Percentiles rank a stretch among this genome's conserved stretches.
Evolutionary conservation across 2,113 vertebrate species (phyloP).

Genomic region (Balaeniceps rex): DNA sequence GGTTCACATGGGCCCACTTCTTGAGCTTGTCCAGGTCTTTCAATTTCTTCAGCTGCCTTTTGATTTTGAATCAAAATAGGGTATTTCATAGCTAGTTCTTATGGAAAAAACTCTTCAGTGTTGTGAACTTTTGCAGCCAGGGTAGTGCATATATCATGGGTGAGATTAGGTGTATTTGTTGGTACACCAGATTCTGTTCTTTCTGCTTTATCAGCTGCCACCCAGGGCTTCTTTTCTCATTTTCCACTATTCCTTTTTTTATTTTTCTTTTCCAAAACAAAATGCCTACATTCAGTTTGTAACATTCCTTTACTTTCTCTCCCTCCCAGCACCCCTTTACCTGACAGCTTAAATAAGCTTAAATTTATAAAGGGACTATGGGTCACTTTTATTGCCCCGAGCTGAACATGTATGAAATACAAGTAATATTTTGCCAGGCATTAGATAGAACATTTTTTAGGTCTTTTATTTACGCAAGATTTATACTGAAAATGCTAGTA

Average conservation of each 20-base stretch:
- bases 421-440: not conserved
- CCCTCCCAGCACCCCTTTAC: not conserved
- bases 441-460: not conserved
- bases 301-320: not conserved
- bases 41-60: not conserved
- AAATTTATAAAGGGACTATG: not conserved
- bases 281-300: not conserved
- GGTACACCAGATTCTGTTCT: not conserved
- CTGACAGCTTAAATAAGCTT: not conserved
- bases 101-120: not conserved
- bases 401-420: not conserved
- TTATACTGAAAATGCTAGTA: not conserved
- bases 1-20: too few species aligned
- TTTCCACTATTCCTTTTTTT: not conserved
- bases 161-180: not conserved
- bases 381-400: not conserved
- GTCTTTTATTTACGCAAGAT: not conserved
- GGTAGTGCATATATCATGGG: not conserved
- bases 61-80: not conserved
- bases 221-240: not conserved
- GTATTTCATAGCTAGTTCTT: not conserved
- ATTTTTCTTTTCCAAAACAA: not conserved
- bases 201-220: not conserved
- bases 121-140: not conserved
- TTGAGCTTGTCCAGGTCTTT: too few species aligned